Evolutionary conservation across 2,797 vertebrate genomes (phyloP).

Genomic region (Thalassophryne amazonica): DNA sequence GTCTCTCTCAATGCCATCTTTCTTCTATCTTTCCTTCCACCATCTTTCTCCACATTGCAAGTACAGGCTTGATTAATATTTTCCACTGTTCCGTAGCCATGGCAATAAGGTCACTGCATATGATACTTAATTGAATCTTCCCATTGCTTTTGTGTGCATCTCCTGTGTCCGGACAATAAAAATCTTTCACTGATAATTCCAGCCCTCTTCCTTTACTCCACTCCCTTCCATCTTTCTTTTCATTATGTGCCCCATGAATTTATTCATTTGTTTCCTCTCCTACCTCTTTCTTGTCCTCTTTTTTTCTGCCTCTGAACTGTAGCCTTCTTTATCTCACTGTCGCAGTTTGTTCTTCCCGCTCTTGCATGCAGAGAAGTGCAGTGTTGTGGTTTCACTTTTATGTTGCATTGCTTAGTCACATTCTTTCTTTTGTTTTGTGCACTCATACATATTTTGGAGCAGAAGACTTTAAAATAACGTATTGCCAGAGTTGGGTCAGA

Average conservation of each 20-base stretch:
- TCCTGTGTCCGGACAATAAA: conserved; percentile 92
- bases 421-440: conserved; percentile 30
- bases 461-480: conserved; percentile 56
- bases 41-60: conserved; percentile 67
- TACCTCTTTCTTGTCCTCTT: conserved; percentile 54
- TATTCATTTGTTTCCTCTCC: conserved; percentile 80
- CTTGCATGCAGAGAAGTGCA: conserved; percentile 30
- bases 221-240: conserved; percentile 69
- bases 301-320: conserved; percentile 61
- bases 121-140: conserved; percentile 99
- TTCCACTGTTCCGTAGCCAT: conserved; percentile 98
- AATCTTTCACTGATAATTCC: conserved; percentile 86
- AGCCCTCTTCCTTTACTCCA: conserved; percentile 50
- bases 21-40: conserved; percentile 67
- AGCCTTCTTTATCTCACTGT: conserved; percentile 48
- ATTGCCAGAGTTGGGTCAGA: too few relatives aligned
- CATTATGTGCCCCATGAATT: conserved; percentile 79
- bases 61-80: conserved; percentile 97
- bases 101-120: conserved; percentile 99
- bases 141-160: conserved; percentile 94
- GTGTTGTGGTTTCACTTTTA: conserved; percentile 61
- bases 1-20: conserved; percentile 44
- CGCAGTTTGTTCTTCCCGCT: conserved; percentile 26
- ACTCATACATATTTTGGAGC: conserved; percentile 53
- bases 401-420: too few relatives aligned